Evolutionary conservation across 2,888 invertebrate species (phyloP).

Genomic region (Brachyopa scutellaris): DNA sequence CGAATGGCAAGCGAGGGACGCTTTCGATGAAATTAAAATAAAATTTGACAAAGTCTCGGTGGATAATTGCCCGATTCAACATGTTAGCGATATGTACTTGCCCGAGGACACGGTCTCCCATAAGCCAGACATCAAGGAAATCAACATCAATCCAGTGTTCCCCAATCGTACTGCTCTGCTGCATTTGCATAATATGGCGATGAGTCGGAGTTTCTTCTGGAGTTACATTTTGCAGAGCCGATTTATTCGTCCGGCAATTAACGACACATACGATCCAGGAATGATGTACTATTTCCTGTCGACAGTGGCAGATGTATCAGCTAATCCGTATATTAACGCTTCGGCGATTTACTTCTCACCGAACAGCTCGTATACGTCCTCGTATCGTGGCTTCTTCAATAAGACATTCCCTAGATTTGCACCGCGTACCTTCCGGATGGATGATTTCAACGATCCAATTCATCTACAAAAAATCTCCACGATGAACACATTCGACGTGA

Average conservation of each 20-base stretch:
- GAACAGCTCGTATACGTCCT: constrained; percentile 96
- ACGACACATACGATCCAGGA: constrained; percentile 97
- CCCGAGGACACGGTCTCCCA: constrained; percentile 94
- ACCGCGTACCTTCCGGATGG: constrained; percentile 93
- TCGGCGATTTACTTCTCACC: constrained; percentile 97
- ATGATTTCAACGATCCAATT: constrained; percentile 98
- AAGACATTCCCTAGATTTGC: constrained; percentile 97
- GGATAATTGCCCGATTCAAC: constrained; percentile 95
- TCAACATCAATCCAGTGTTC: constrained; percentile 96
- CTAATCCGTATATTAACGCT: constrained; percentile 95
- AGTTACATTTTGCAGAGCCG: constrained; percentile 95
- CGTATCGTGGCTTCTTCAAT: constrained; percentile 97
- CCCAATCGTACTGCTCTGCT: constrained; percentile 96
- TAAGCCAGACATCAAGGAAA: constrained; percentile 95
- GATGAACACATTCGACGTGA: constrained; percentile 93
- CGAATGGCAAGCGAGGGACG: constrained; percentile 95
- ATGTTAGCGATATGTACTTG: constrained; percentile 91
- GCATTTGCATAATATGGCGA: constrained; percentile 97
- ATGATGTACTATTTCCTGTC: constrained; percentile 99
- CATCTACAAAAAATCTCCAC: constrained; percentile 97
- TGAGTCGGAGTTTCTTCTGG: constrained; percentile 97
- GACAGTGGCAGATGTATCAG: constrained; percentile 96
- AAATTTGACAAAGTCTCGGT: constrained; percentile 91
- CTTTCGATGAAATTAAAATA: constrained; percentile 93
- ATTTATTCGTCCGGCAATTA: constrained; percentile 94